Evolutionary conservation across 2,888 invertebrate genomes (phyloP).

Genomic region (Cotesia congregata): DNA sequence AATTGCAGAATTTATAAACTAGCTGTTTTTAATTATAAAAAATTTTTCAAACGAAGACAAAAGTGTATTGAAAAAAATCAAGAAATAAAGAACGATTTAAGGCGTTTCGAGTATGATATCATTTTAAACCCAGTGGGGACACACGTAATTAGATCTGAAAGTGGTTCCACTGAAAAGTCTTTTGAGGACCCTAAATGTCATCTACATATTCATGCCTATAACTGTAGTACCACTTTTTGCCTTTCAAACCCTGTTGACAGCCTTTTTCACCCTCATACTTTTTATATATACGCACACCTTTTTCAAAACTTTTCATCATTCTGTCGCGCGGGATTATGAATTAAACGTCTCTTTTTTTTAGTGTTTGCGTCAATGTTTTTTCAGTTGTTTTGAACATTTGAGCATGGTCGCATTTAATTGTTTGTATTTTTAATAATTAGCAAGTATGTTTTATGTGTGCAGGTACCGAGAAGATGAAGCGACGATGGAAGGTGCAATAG

Average conservation of each 20-base stretch:
- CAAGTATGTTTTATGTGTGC: neutral
- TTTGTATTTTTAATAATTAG: neutral
- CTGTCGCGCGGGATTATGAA: constrained; percentile 2
- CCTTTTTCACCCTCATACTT: constrained; percentile 16
- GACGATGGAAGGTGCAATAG: neutral
- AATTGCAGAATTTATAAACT: neutral
- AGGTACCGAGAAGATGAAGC: neutral
- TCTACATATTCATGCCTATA: constrained; percentile 62
- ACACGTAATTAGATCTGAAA: constrained; percentile 49
- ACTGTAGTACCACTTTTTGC: constrained; percentile 47
- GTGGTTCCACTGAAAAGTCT: constrained; percentile 47
- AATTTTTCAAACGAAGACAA: neutral
- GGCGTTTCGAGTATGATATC: constrained; percentile 10
- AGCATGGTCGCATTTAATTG: neutral
- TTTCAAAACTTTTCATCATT: neutral
- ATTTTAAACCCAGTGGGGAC: constrained; percentile 36
- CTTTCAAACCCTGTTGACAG: constrained; percentile 30
- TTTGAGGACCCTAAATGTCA: constrained; percentile 55
- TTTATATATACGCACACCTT: neutral
- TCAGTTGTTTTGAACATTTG: neutral
- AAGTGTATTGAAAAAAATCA: neutral
- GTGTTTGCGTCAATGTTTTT: neutral
- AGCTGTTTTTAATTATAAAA: neutral
- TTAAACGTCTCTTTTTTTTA: neutral
- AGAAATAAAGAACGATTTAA: constrained; percentile 1